Evolutionary conservation across 2,797 vertebrate species (phyloP), one percentile per base, ranked within the genome.

Genomic region (Acomys russatus): DNA sequence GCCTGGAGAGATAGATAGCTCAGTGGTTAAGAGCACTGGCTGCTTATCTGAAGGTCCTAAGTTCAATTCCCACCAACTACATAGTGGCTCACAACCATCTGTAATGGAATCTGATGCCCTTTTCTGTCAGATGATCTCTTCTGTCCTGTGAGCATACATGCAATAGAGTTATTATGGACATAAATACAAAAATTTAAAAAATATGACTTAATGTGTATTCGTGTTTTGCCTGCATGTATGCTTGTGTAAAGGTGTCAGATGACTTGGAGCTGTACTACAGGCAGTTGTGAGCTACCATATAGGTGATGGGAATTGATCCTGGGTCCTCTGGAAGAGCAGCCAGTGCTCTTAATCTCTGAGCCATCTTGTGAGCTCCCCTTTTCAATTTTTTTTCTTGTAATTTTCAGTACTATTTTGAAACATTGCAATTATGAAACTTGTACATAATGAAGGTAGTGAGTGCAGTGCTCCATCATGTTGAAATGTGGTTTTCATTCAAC

Each of bases 371-470:
- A 25, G 5, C 11, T 23, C 22, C 74, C 70, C 3, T 54, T 70
- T 70, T 70, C 3, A 86, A 23, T 54, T 4, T 3, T 51, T 79
- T 38, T 30, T 17, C 64, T 38, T 44, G 56, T 51, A 70, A 73
- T 86, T 95, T 95, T 94, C 35, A 92, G n/a, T 91, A 79, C 49
- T 77, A 6, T 76, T 92, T 96, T 95, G 91, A 97, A 94, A 71
- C 15, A 74, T 59, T 91, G 79, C 10, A 63, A n/a, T 74, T 96
- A 35, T 90, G 77, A 38, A 95, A 86, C 84, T 9, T 73, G 44
- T 80, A 61, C 8, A 44, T 83, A 94, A 82, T 92, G 51, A 68
- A 78, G 35, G 33, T 66, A 76, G 38, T 71, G 49, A 79, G 30
- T 80, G 80, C 90, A 63, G 61, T 63, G 30, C 9, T 4, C 92